Percentiles rank a stretch among this genome's conserved stretches.
phyloP scores from a whole-genome alignment of 1,140 invertebrate species.

The Cydia fagiglandana region DNA sequence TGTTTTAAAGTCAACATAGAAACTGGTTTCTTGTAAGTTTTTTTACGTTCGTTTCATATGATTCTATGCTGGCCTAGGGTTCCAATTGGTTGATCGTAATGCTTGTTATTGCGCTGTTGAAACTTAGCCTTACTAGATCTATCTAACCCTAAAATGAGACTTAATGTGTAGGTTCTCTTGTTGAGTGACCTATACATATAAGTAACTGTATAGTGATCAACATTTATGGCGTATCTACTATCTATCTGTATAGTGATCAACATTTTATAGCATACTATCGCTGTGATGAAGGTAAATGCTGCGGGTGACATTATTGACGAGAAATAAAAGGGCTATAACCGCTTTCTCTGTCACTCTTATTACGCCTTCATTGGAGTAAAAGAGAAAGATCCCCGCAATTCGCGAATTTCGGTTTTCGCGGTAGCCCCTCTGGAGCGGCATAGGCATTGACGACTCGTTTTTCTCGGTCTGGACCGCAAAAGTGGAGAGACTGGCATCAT shows the following conservation, averaged over 20 bases:
- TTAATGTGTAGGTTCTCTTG: neutral
- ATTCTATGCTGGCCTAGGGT: neutral
- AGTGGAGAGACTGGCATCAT: no score
- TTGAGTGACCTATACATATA: neutral
- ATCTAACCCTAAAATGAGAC: slow-evolving; percentile 6
- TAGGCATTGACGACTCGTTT: no score
- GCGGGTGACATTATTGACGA: neutral
- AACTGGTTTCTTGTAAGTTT: no score
- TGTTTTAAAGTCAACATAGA: no score
- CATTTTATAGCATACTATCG: neutral
- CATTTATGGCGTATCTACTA: neutral
- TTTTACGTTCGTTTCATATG: neutral
- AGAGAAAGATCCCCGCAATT: no score
- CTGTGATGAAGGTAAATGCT: neutral
- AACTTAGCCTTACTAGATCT: slow-evolving; percentile 24
- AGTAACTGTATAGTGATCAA: neutral
- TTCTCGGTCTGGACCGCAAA: no score
- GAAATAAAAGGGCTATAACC: no score
- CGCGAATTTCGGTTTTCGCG: no score
- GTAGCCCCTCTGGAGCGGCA: no score
- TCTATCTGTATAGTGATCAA: slow-evolving; percentile 3
- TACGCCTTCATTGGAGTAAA: no score
- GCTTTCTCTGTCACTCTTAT: no score
- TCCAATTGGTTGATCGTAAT: neutral
- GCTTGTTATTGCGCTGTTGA: slow-evolving; percentile 7